Conservation (phyloP, 2,888 invertebrate species). For the Chrysopilus asiliformis region DNA sequence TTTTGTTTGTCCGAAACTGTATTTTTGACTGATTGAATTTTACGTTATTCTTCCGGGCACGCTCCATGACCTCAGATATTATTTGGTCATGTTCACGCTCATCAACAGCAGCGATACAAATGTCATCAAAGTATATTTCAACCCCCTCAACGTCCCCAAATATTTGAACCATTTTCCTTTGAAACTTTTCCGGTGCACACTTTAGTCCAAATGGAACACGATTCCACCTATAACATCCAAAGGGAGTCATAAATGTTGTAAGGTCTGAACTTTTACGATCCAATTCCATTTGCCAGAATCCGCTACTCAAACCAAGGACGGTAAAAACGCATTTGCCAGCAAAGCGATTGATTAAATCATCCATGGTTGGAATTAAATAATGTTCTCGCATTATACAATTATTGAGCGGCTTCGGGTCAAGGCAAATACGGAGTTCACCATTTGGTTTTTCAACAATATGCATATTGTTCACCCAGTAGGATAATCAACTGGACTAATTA, state of each 20-base stretch:
- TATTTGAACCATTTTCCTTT: constrained; percentile 7
- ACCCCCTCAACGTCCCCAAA: constrained; percentile 13
- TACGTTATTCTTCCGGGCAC: constrained; percentile 6
- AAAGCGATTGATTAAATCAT: constrained; percentile 15
- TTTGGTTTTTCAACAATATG: constrained; percentile 18
- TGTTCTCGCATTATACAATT: constrained; percentile 18
- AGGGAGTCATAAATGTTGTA: constrained; percentile 12
- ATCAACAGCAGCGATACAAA: constrained; percentile 13
- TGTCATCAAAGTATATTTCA: constrained; percentile 19
- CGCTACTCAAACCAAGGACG: constrained; percentile 12
- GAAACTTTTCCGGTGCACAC: constrained; percentile 11
- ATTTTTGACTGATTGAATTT: constrained; percentile 11
- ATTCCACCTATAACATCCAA: constrained; percentile 12
- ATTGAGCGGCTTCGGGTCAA: constrained; percentile 20
- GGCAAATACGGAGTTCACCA: no score
- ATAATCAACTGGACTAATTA: constrained; percentile 17
- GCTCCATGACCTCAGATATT: constrained; percentile 5
- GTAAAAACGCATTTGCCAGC: constrained; percentile 11
- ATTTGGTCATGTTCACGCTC: constrained; percentile 12
- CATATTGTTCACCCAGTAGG: constrained; percentile 18
- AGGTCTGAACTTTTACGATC: constrained; percentile 10
- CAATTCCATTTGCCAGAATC: constrained; percentile 15
- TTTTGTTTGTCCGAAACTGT: neutral
- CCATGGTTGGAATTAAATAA: constrained; percentile 20
- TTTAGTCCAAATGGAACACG: constrained; percentile 13